Conservation (phyloP, 2,888 invertebrate species). For the Lycocerus yunnanus region DNA sequence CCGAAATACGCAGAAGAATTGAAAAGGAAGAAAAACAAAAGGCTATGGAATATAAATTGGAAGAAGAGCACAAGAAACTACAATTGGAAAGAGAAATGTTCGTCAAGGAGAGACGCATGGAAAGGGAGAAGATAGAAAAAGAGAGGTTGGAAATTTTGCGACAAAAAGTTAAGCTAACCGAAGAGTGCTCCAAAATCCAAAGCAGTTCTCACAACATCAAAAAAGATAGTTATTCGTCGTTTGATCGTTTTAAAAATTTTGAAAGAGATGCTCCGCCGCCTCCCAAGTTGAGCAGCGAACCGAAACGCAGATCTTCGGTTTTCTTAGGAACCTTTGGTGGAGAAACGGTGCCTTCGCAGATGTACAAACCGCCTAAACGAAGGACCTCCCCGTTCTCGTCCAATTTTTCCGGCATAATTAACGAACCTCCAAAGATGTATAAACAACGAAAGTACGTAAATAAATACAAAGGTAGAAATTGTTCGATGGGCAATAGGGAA, state of each 20-base stretch:
- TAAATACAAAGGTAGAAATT: background rate
- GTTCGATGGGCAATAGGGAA: background rate
- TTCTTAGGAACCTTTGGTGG: background rate
- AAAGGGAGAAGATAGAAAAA: constrained; percentile 18
- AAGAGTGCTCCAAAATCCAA: background rate
- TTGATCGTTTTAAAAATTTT: background rate
- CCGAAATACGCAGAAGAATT: constrained; percentile 22
- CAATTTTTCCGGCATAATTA: background rate
- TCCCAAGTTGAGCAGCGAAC: constrained; percentile 10
- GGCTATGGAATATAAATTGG: constrained; percentile 23
- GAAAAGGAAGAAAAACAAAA: constrained; percentile 17
- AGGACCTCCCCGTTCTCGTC: background rate
- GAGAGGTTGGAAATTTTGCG: constrained; percentile 17
- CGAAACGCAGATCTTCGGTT: background rate
- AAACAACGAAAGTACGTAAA: background rate
- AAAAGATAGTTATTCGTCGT: background rate
- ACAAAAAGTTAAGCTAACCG: constrained; percentile 4
- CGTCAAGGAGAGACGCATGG: constrained; percentile 14
- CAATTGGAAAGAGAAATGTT: constrained; percentile 23
- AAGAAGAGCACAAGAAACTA: constrained; percentile 26
- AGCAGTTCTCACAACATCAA: background rate
- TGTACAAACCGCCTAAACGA: background rate
- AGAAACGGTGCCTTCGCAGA: background rate
- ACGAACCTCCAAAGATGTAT: background rate
- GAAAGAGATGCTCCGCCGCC: constrained; percentile 8